Evolutionary conservation across 2,113 vertebrate genomes (phyloP).

Genomic region (Gnathonemus longibarbis): DNA sequence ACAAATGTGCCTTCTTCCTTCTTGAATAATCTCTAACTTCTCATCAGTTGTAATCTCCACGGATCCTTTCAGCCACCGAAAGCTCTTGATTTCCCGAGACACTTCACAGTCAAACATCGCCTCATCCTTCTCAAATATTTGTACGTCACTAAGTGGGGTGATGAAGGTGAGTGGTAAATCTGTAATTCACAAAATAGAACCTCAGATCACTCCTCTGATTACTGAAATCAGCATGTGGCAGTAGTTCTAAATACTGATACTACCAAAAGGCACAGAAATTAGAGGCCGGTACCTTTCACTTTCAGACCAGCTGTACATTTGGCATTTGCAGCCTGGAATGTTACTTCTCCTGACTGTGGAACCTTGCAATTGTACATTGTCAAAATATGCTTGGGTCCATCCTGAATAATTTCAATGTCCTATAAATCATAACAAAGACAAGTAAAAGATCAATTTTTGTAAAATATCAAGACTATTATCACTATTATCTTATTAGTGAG

Average conservation of each 20-base stretch:
- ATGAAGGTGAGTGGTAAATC: slow-evolving; percentile 87
- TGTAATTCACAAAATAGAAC: slow-evolving; percentile 55
- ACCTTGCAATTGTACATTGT: slow-evolving; percentile 89
- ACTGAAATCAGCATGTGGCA: not conserved
- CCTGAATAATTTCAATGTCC: slow-evolving; percentile 90
- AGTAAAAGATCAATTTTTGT: not conserved
- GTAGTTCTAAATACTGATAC: not conserved
- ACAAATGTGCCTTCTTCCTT: slow-evolving; percentile 71
- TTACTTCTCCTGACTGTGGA: slow-evolving; percentile 82
- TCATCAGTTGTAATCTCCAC: slow-evolving; percentile 75
- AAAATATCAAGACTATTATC: not conserved
- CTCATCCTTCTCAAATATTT: slow-evolving; percentile 93
- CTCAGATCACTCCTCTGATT: not conserved
- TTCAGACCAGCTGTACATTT: slow-evolving; percentile 87
- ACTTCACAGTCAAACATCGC: slow-evolving; percentile 90
- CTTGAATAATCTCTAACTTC: slow-evolving; percentile 72
- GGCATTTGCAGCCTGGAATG: slow-evolving; percentile 86
- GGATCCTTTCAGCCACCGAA: slow-evolving; percentile 87
- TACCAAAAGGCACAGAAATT: not conserved
- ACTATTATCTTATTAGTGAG: not conserved
- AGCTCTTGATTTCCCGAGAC: slow-evolving; percentile 85
- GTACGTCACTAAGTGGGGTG: slow-evolving; percentile 80
- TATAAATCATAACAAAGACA: slow-evolving; percentile 45
- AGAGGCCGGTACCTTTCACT: slow-evolving; percentile 81
- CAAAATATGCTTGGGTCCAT: slow-evolving; percentile 85